Conservation (phyloP, 2,113 vertebrate genomes). For the Lasiurus cinereus region DNA sequence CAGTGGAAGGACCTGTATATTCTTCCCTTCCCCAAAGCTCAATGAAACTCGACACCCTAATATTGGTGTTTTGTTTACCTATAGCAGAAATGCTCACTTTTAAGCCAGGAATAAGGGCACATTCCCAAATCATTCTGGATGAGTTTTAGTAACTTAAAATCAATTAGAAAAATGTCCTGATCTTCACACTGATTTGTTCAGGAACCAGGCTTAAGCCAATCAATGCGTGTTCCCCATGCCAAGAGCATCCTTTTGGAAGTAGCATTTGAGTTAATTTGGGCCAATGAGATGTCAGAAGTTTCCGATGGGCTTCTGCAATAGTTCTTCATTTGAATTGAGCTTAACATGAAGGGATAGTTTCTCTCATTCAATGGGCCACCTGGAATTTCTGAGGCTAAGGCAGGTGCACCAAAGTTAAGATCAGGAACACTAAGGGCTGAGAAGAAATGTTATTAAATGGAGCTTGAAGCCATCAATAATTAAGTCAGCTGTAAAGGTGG, state of each 20-base stretch:
- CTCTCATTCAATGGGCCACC: not conserved
- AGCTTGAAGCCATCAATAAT: not conserved
- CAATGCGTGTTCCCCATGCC: no score
- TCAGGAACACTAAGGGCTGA: not conserved
- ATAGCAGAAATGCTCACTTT: not conserved
- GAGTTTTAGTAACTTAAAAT: not conserved
- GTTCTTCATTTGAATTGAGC: not conserved
- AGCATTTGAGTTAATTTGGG: not conserved
- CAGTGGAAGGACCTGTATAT: not conserved
- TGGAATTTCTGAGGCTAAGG: not conserved
- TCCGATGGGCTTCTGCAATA: not conserved
- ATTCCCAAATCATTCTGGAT: not conserved
- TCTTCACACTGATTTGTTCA: not conserved
- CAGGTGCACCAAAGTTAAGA: not conserved
- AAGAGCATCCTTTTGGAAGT: not conserved
- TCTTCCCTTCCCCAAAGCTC: not conserved
- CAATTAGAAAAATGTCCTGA: not conserved
- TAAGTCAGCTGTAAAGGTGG: conserved; percentile 24
- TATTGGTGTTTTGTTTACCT: not conserved
- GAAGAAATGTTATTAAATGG: conserved; percentile 15
- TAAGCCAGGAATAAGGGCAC: not conserved
- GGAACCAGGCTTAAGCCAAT: not conserved
- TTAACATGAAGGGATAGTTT: not conserved
- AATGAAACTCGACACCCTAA: not conserved
- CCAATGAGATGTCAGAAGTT: not conserved